Evolutionary conservation across 53 echinoderm and acorn worm species (phyloP).

Genomic region (Paelopatides confundens): DNA sequence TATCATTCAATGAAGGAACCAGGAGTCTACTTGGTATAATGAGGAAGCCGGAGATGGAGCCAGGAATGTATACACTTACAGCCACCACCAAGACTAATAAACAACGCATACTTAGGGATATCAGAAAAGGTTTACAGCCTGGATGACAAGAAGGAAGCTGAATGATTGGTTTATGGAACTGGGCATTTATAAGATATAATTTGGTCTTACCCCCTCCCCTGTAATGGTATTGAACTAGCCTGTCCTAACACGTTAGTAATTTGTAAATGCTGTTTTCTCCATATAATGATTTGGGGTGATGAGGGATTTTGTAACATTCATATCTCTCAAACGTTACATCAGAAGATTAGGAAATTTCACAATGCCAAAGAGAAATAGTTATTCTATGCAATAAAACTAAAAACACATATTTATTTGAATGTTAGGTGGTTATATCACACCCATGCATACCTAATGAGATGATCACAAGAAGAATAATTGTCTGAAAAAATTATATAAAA

Average conservation of each 20-base stretch:
- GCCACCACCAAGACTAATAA: not conserved
- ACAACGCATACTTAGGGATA: not conserved
- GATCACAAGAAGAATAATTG: no score
- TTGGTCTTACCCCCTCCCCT: not conserved
- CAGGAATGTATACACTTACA: not conserved
- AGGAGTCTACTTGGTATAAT: not conserved
- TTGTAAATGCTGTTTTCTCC: not conserved
- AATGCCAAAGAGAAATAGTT: not conserved
- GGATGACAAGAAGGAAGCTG: not conserved
- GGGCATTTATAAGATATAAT: not conserved
- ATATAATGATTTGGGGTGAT: not conserved
- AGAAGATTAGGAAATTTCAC: not conserved
- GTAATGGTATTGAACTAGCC: not conserved
- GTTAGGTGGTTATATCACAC: no score
- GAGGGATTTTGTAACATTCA: not conserved
- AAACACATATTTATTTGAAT: not conserved
- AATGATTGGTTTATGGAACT: not conserved
- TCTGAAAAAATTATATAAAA: no score
- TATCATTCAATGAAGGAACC: constrained; percentile 16
- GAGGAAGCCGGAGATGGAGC: not conserved
- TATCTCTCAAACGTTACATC: not conserved
- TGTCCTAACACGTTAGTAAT: not conserved
- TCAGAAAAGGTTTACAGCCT: not conserved
- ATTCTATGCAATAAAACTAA: constrained; percentile 22
- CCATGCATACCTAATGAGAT: no score